phyloP scores from a whole-genome alignment of 1,140 invertebrate genomes.

The Drosophila gunungcola region DNA sequence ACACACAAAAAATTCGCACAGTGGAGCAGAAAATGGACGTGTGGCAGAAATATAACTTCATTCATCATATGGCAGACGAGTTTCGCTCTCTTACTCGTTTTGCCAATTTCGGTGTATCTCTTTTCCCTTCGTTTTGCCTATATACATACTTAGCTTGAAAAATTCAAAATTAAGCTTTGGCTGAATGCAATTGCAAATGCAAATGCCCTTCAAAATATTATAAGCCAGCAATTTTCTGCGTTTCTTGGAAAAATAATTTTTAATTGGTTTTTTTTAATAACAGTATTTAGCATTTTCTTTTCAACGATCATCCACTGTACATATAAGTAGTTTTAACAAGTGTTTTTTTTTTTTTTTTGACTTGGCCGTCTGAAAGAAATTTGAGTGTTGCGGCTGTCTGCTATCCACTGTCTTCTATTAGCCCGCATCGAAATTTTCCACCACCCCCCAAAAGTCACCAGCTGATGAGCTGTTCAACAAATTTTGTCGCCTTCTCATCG shows the following conservation, averaged over 20 bases:
- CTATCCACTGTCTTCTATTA: constrained; percentile 29
- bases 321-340: constrained; percentile 53
- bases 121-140: background rate
- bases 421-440: constrained; percentile 1
- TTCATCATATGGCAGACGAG: constrained; percentile 47
- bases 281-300: no score
- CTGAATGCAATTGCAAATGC: no score
- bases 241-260: no score
- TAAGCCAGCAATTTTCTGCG: no score
- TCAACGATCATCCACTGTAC: background rate
- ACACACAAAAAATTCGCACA: constrained; percentile 59
- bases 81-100: constrained; percentile 24
- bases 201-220: no score
- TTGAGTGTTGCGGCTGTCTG: constrained; percentile 19
- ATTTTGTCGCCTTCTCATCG: constrained; percentile 14
- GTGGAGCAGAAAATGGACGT: constrained; percentile 55
- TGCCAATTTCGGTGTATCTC: constrained; percentile 13
- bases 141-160: background rate
- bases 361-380: constrained; percentile 60
- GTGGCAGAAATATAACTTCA: constrained; percentile 58
- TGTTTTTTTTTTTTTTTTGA: constrained; percentile 56
- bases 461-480: constrained; percentile 31
- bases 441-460: constrained; percentile 7
- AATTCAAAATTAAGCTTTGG: no score
- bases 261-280: no score